A percentile compares a stretch with the other conserved stretches of the same genome.
Evolutionary conservation across 1,140 invertebrate species (phyloP).

Genomic region (Saccostrea glomerata): DNA sequence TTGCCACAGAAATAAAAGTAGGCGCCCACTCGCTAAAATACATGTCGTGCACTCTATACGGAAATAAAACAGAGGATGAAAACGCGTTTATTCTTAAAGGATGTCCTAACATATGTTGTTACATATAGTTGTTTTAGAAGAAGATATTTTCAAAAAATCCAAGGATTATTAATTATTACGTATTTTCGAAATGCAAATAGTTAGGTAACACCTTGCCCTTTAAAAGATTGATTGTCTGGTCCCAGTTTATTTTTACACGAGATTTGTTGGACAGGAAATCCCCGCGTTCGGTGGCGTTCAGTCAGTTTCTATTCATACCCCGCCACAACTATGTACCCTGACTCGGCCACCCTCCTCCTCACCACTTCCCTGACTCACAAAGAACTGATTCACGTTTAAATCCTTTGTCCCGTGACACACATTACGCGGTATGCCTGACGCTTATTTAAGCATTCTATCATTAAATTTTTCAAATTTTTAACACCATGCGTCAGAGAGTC

Average conservation of each 20-base stretch:
- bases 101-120: not conserved
- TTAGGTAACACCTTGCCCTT: not conserved
- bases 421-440: not conserved
- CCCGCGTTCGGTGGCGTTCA: not conserved
- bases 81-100: not conserved
- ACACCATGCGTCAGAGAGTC: not conserved
- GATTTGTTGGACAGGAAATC: not conserved
- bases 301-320: constrained; percentile 11
- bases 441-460: not conserved
- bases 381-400: constrained; percentile 36
- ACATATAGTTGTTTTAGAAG: too few relatives aligned
- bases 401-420: constrained; percentile 8
- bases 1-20: not conserved
- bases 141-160: too few relatives aligned
- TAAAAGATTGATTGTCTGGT: not conserved
- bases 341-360: not conserved
- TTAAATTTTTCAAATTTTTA: constrained; percentile 1
- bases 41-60: not conserved
- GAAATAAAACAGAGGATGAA: not conserved
- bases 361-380: not conserved
- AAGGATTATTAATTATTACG: too few relatives aligned
- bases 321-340: constrained; percentile 2
- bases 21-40: not conserved
- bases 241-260: not conserved
- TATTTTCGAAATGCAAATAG: too few relatives aligned